Conservation (phyloP, 2,888 invertebrate species). For the Desoria tigrina region DNA sequence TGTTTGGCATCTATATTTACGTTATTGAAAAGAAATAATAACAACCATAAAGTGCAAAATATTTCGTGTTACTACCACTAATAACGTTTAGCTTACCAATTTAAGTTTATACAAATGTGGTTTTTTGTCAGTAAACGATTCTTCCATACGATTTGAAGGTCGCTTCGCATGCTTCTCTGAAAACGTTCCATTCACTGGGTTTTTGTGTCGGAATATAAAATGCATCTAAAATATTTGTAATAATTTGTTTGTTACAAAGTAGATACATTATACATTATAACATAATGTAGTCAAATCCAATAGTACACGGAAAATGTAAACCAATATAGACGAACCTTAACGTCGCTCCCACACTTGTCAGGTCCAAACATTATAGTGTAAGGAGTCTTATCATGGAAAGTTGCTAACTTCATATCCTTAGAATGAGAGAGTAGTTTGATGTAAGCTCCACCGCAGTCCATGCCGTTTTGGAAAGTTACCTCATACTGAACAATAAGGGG, state of each 20-base stretch:
- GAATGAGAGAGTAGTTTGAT: constrained; percentile 84
- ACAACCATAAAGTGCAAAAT: neutral
- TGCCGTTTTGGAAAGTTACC: constrained; percentile 90
- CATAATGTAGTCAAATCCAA: constrained; percentile 3
- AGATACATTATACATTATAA: neutral
- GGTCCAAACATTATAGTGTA: constrained; percentile 99
- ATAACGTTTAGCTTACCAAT: constrained; percentile 39
- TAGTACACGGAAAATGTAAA: too few relatives aligned
- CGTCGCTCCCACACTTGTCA: constrained; percentile 96
- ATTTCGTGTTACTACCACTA: neutral
- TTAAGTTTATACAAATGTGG: constrained; percentile 82
- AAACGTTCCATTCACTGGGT: constrained; percentile 84
- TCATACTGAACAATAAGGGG: constrained; percentile 90
- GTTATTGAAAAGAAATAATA: constrained; percentile 14
- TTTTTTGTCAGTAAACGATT: constrained; percentile 86
- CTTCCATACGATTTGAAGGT: constrained; percentile 79
- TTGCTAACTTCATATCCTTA: constrained; percentile 67
- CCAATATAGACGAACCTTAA: constrained; percentile 78
- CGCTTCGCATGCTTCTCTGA: constrained; percentile 97
- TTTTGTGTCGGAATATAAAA: constrained; percentile 91
- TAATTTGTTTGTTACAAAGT: too few relatives aligned
- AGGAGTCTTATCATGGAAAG: constrained; percentile 92
- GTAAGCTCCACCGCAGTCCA: constrained; percentile 98
- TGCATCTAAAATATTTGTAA: constrained; percentile 65
- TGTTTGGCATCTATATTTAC: constrained; percentile 57